These are phyloP conservation scores for Emys orbicularis DNA, from an alignment of 2,797 vertebrate genomes.

Conservation along the genomic window DNA sequence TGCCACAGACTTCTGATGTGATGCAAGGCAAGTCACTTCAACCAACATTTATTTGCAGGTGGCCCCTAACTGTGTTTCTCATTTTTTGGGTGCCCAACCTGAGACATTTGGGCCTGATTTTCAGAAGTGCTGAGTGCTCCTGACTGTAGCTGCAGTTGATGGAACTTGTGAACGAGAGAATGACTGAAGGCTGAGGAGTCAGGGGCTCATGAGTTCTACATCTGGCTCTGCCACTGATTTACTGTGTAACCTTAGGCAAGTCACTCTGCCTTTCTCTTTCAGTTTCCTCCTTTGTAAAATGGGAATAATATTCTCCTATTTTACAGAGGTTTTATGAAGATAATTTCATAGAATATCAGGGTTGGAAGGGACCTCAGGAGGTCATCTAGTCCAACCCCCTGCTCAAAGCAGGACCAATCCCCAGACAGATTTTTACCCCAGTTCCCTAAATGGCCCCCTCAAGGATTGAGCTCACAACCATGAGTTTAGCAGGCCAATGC, in stretches of 20 bases:
- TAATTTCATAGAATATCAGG: constrained; percentile 23
- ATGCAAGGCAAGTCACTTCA: not conserved
- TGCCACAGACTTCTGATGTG: not conserved
- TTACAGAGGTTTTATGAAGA: constrained; percentile 28
- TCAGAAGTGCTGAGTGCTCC: not conserved
- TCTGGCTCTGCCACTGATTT: not conserved
- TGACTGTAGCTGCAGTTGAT: not conserved
- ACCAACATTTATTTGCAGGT: not conserved
- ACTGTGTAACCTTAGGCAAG: not conserved
- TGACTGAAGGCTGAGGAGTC: not conserved
- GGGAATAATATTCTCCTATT: constrained; percentile 18
- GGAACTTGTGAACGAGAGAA: not conserved
- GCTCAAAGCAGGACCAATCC: too few relatives aligned
- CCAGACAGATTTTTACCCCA: too few relatives aligned
- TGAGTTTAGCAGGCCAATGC: too few relatives aligned
- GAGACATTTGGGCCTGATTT: not conserved
- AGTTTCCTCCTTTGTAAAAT: constrained; percentile 1
- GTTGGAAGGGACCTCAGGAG: too few relatives aligned
- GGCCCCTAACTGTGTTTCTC: not conserved
- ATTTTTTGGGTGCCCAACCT: not conserved
- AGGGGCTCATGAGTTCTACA: not conserved
- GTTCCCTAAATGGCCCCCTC: too few relatives aligned
- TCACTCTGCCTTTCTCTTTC: not conserved
- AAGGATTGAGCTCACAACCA: too few relatives aligned
- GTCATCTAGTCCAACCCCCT: too few relatives aligned